phyloP scores from a whole-genome alignment of 2,113 vertebrate species.

The Catharus fuscescens region DNA sequence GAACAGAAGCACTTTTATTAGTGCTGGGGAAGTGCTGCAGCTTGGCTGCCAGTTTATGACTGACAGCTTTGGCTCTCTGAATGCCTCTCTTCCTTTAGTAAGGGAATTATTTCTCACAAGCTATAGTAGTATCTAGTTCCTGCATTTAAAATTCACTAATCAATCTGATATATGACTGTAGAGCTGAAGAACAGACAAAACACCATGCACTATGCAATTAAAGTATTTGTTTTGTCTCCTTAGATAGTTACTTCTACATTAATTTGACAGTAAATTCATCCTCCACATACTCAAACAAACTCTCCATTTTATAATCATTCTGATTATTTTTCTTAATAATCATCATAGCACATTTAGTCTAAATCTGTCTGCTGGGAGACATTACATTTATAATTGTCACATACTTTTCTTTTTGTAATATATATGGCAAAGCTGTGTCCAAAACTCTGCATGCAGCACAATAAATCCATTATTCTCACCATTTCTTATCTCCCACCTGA shows the following conservation, averaged over 20 bases:
- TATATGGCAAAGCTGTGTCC: background rate
- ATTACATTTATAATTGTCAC: background rate
- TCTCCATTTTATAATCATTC: background rate
- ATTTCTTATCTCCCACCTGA: background rate
- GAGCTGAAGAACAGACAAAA: background rate
- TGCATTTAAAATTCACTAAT: background rate
- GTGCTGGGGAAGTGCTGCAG: background rate
- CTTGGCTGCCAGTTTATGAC: background rate
- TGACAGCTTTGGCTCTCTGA: background rate
- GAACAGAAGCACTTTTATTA: background rate
- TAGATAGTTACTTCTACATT: background rate
- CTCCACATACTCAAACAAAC: background rate
- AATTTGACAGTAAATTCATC: background rate
- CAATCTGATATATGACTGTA: background rate
- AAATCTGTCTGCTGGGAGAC: background rate
- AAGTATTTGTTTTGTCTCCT: background rate
- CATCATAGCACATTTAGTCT: background rate
- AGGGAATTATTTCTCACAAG: background rate
- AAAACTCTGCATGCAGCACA: background rate
- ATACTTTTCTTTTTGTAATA: background rate
- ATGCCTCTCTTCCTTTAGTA: background rate
- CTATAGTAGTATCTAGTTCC: background rate
- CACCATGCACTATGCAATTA: background rate
- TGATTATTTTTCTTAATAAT: conserved; percentile 1
- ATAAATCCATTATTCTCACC: background rate